phyloP scores from a whole-genome alignment of 1,140 invertebrate species.

The Drosophila asahinai region DNA sequence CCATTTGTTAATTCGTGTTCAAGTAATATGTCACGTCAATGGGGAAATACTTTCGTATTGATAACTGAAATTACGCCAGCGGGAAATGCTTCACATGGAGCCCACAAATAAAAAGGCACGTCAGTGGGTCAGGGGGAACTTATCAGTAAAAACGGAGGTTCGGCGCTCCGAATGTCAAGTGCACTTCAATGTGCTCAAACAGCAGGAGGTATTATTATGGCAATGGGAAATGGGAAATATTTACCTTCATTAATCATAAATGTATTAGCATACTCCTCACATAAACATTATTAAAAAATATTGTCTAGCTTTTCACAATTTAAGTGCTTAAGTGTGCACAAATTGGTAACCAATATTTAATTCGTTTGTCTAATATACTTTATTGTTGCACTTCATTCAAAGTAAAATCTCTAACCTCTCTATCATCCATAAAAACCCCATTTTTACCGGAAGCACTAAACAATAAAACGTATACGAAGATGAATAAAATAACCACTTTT shows the following conservation, averaged over 20 bases:
- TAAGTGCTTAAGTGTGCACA: no score
- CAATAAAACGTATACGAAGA: not conserved
- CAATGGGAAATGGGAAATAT: not conserved
- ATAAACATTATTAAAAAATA: no score
- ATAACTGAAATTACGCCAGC: constrained; percentile 45
- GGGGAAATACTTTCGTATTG: constrained; percentile 29
- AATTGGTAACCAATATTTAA: not conserved
- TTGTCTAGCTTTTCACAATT: not conserved
- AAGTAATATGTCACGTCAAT: constrained; percentile 46
- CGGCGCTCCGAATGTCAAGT: constrained; percentile 22
- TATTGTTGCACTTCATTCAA: not conserved
- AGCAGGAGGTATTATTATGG: not conserved
- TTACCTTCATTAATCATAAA: not conserved
- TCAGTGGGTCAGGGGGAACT: constrained; percentile 17
- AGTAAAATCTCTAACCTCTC: not conserved
- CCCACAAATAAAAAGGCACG: constrained; percentile 21
- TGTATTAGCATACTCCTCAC: not conserved
- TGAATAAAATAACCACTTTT: not conserved
- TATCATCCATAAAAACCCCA: not conserved
- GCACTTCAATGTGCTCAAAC: constrained; percentile 8
- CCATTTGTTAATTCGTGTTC: constrained; percentile 21
- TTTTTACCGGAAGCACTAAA: not conserved
- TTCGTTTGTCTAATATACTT: not conserved
- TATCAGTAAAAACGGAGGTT: constrained; percentile 6
- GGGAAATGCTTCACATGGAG: constrained; percentile 18